These are phyloP conservation scores for Zeus faber DNA, from an alignment of 2,113 vertebrate genomes.

Conservation along the genomic window DNA sequence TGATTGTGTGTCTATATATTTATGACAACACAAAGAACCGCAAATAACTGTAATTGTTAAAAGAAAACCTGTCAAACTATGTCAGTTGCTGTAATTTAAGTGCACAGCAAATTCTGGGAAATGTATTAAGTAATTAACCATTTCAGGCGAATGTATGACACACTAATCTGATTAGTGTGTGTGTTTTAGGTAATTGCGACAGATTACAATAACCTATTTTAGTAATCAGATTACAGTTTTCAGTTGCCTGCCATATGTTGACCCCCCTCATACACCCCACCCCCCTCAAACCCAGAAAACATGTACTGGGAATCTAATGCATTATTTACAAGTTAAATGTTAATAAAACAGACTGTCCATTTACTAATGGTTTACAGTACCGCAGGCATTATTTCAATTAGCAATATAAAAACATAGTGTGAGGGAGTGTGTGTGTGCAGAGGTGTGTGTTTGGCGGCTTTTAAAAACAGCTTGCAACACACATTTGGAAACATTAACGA, in stretches of 20 bases:
- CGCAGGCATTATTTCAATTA: conserved; percentile 89
- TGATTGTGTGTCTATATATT: no score
- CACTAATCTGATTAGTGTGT: conserved; percentile 12
- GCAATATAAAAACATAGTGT: conserved; percentile 74
- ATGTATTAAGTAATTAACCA: conserved; percentile 3
- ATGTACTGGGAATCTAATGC: no score
- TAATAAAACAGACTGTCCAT: conserved; percentile 98
- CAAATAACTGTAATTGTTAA: no score
- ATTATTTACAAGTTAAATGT: conserved; percentile 97
- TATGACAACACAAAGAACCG: no score
- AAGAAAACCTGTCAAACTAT: no score
- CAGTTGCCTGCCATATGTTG: conserved; percentile 31
- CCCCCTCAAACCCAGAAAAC: conserved; percentile 85
- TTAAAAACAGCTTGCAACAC: neutral
- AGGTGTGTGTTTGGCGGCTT: neutral
- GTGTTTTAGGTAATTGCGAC: conserved; percentile 23
- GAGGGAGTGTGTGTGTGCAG: neutral
- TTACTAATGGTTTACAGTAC: conserved; percentile 96
- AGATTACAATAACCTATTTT: conserved; percentile 44
- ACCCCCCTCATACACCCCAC: conserved; percentile 49
- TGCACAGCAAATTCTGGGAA: no score
- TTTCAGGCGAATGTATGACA: neutral
- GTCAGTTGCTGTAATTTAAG: no score
- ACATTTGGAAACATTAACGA: neutral
- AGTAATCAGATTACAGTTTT: conserved; percentile 57